Evolutionary conservation across 1,140 invertebrate genomes (phyloP), one percentile per base, ranked within the genome.

Genomic region (Laodelphax striatellus): DNA sequence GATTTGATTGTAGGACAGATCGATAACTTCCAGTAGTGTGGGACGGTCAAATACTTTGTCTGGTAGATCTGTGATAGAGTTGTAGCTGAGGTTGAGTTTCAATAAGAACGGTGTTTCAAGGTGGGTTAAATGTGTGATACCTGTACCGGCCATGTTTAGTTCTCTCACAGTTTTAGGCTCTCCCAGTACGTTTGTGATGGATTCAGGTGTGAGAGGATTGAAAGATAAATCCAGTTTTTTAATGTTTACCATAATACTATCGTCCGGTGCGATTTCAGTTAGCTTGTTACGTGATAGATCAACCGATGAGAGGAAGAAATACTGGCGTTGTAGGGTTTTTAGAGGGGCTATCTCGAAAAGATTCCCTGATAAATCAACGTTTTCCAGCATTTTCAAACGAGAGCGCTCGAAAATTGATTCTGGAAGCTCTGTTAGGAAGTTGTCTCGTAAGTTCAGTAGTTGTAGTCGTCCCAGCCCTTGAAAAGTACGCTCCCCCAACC

Each of bases 61-160:
- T 16, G 80, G 75, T 8, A 94, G 73, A 38, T 77, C 75, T 0
- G 74, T 73, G 24, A 95, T 83, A 50, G 81, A 79, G 69, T 95
- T 95, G 28, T 79, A 72, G 0, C 89, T 92, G 8, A 94, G 68
- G 73, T 94, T 92, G n/a, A 95, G 72, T 58, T 75, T 73, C 62
- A 84, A 82, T 41, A 95, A 75, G 68, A 94, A 95, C 6, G 92
- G 91, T 24, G 88, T 93, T 75, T 94, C 92, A 17, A 95, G 69
- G 42, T 83, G 79, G 0, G 79, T 76, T 4, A 92, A 71, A 5
- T 73, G 68, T 50, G 74, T 80, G 6, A 93, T 85, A 11, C 86
- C 85, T 2, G 87, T 90, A 43, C 84, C 81, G 0, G 90, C 88
- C 21, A 95, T 73, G 71, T 90, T 92, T 10, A 95, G 72, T 50